phyloP scores from a whole-genome alignment of 2,113 vertebrate genomes.

The Istiophorus platypterus region DNA sequence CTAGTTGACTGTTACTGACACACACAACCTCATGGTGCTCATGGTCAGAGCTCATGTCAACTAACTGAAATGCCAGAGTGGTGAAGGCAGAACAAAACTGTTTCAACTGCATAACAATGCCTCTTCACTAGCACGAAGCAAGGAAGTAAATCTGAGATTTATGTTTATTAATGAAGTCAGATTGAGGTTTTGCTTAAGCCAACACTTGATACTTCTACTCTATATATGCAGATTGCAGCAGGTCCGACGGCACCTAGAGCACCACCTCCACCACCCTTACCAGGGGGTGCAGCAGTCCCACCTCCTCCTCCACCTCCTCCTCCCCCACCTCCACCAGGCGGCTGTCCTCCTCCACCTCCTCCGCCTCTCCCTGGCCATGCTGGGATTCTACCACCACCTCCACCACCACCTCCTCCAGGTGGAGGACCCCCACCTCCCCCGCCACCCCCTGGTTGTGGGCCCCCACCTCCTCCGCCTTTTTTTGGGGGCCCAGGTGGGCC shows the following conservation, averaged over 20 bases:
- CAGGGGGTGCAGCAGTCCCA: constrained; percentile 63
- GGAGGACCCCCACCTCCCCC: constrained; percentile 82
- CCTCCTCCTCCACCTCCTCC: constrained; percentile 74
- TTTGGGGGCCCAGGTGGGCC: constrained; percentile 69
- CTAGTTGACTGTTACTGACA: not conserved
- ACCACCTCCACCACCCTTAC: constrained; percentile 65
- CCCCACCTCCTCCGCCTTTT: constrained; percentile 82
- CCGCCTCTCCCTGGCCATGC: constrained; percentile 74
- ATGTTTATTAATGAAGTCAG: not conserved
- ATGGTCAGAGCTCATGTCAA: not conserved
- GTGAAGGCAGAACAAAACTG: not conserved
- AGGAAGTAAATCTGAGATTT: not conserved
- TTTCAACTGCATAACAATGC: not conserved
- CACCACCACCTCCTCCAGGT: constrained; percentile 75
- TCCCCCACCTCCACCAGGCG: constrained; percentile 75
- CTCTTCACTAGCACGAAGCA: not conserved
- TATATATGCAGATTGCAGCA: constrained; percentile 75
- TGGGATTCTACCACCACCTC: constrained; percentile 66
- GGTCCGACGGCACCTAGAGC: constrained; percentile 63
- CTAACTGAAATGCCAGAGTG: not conserved
- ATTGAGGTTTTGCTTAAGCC: not conserved
- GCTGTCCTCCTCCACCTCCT: constrained; percentile 70
- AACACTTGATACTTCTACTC: not conserved
- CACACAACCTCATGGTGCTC: not conserved
- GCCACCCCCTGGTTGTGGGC: constrained; percentile 78